phyloP scores from a whole-genome alignment of 1,140 invertebrate species.

The Brachionus rotundiformis region DNA sequence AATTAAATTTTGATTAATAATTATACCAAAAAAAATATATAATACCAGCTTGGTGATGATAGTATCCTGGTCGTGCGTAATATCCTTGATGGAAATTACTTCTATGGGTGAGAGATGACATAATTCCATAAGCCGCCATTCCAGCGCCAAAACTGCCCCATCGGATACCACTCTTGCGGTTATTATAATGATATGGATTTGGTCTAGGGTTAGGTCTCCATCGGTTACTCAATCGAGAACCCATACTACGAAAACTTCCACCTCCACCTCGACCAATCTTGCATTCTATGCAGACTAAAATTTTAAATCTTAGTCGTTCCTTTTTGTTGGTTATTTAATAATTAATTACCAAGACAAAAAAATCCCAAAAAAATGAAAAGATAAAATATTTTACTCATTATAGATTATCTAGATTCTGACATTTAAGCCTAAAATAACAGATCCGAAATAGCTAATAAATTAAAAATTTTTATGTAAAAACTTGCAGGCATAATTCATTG shows the following conservation, averaged over 20 bases:
- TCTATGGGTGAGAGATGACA: conserved; percentile 7
- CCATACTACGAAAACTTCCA: conserved; percentile 14
- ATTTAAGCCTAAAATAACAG: background rate
- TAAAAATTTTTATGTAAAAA: conserved; percentile 1
- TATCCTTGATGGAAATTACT: conserved; percentile 28
- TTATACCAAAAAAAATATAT: too few relatives aligned
- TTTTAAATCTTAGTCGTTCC: background rate
- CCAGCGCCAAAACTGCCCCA: conserved; percentile 49
- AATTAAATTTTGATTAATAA: too few relatives aligned
- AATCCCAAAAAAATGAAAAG: background rate
- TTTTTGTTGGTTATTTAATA: background rate
- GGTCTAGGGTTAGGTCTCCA: background rate
- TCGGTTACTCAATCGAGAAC: background rate
- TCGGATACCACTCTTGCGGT: conserved; percentile 26
- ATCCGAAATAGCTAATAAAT: background rate
- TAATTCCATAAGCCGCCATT: conserved; percentile 41
- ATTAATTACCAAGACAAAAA: conserved; percentile 15
- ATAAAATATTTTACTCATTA: background rate
- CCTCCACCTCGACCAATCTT: conserved; percentile 38
- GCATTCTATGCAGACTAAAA: background rate
- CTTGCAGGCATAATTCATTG: background rate
- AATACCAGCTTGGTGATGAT: background rate
- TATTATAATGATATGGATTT: background rate
- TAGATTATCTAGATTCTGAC: background rate
- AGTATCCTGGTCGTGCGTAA: conserved; percentile 11